Base-by-base conservation (phyloP, 1,140 invertebrate species). In the Sitodiplosis mosellana region DNA sequence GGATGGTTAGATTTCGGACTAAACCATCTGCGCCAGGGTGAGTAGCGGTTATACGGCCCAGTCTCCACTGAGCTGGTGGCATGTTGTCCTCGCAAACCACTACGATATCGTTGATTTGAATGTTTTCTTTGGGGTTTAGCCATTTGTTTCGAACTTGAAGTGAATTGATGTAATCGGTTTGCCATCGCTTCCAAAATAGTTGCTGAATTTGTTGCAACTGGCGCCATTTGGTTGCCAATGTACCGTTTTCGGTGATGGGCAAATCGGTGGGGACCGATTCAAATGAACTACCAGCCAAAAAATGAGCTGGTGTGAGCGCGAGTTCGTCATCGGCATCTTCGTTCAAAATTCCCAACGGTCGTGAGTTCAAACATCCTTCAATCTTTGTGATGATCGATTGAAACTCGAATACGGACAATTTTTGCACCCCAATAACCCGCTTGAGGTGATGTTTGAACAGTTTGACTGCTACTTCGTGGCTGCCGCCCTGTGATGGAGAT, bases 11-110 rank as follows among this genome's bases (percentile, higher is more conserved):
- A n/a, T n/a, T n/a, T n/a, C 60, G 47, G 1, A 56, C 52, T 11
- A 53, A 19, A 7, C 51, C 53, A 38, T 63, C 57, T 8, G 34
- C 34, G 11, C 56, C 58, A 5, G 56, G 58, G 43, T 55, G 50
- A 7, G 53, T n/a, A 10, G 48, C 45, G 5, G 48, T 45, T 2
- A 61, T 49, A 43, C 56, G 48, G 27, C 54, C 62, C 1, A 59
- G 15, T 33, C 48, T 38, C 59, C 58, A 63, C 33, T 56, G 47
- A 8, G 52, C 41, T 5, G 54, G 56, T 8, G 52, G 50, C 11
- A 52, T 17, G 33, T 49, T 49, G 3, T 54, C 51, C 10, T 54
- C 51, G 45, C 45, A 49, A 11, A 55, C 22, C 14, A 53, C 2
- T 11, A 56, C 52, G 12, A 57, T 17, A n/a, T 55, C 50, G 14